These are phyloP conservation scores for Diploscapter pachys DNA, from an alignment of 1,140 invertebrate species.

Conservation along the genomic window DNA sequence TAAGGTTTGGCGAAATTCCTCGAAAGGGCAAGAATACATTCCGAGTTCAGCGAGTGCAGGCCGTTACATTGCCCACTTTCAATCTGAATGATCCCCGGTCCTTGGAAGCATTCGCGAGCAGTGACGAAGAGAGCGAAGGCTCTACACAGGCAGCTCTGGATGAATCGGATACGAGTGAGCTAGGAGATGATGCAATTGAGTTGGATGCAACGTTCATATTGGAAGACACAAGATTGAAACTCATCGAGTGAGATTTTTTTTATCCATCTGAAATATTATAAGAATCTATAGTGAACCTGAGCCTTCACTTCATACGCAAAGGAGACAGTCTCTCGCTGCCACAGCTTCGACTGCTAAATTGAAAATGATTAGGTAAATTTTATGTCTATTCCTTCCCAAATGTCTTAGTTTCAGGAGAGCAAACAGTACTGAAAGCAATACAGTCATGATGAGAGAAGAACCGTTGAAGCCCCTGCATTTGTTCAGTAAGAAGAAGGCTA, in stretches of 20 bases:
- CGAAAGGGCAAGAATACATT: slow-evolving; percentile 26
- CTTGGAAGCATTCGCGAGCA: slow-evolving; percentile 13
- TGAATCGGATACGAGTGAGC: slow-evolving; percentile 29
- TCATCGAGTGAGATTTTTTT: slow-evolving; percentile 34
- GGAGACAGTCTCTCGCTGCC: slow-evolving; percentile 50
- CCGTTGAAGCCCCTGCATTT: slow-evolving; percentile 16
- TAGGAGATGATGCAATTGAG: slow-evolving; percentile 32
- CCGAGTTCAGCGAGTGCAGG: slow-evolving; percentile 28
- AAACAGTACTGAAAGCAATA: slow-evolving; percentile 32
- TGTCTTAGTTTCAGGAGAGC: slow-evolving; percentile 10
- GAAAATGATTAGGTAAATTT: slow-evolving; percentile 17
- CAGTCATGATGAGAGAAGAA: slow-evolving; percentile 6
- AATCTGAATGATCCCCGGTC: slow-evolving; percentile 37
- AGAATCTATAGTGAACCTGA: slow-evolving; percentile 27
- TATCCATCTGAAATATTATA: neutral
- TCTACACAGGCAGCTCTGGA: slow-evolving; percentile 30
- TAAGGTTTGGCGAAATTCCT: slow-evolving; percentile 17
- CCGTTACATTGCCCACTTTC: slow-evolving; percentile 41
- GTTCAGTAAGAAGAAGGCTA: slow-evolving; percentile 34
- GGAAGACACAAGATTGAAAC: slow-evolving; percentile 53
- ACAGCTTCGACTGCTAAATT: slow-evolving; percentile 51
- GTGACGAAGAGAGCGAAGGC: slow-evolving; percentile 29
- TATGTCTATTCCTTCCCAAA: too few relatives aligned
- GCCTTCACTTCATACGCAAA: slow-evolving; percentile 41
- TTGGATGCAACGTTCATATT: slow-evolving; percentile 57